A percentile compares a stretch with the other conserved stretches of the same genome.
These are phyloP conservation scores for Ostrea denselamellosa DNA, from an alignment of 1,140 invertebrate species.

Conservation along the genomic window DNA sequence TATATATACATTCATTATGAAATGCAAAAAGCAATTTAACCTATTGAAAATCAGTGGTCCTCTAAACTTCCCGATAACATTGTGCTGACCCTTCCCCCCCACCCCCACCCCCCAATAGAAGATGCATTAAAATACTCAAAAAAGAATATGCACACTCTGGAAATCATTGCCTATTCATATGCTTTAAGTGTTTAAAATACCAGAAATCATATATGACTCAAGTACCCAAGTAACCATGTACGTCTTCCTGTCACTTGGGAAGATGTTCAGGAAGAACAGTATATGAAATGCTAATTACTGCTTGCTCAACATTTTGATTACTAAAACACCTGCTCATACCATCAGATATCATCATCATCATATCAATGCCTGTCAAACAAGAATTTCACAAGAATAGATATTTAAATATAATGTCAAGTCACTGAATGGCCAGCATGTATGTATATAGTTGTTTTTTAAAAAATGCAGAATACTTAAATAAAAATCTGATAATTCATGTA, in stretches of 20 bases:
- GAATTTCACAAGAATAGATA: constrained; percentile 6
- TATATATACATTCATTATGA: not conserved
- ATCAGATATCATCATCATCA: not conserved
- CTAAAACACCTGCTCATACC: not conserved
- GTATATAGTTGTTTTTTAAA: not conserved
- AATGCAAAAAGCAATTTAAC: not conserved
- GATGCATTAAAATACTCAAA: too few relatives aligned
- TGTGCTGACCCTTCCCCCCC: not conserved
- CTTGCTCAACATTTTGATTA: not conserved
- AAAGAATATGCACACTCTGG: too few relatives aligned
- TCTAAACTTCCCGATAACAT: not conserved
- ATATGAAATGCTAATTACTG: not conserved
- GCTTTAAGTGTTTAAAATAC: too few relatives aligned
- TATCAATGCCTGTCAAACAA: constrained; percentile 11
- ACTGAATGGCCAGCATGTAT: not conserved
- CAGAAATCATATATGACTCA: too few relatives aligned
- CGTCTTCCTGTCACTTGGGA: too few relatives aligned
- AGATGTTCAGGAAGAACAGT: not conserved
- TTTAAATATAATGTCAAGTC: not conserved
- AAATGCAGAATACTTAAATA: not conserved
- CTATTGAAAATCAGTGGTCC: constrained; percentile 22
- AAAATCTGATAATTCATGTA: not conserved
- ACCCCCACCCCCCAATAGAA: too few relatives aligned
- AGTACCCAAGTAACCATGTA: too few relatives aligned
- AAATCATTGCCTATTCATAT: too few relatives aligned